Evolutionary conservation across 2,888 invertebrate species (phyloP), one percentile per base, ranked within the genome.

Genomic region (Limnephilus rhombicus): DNA sequence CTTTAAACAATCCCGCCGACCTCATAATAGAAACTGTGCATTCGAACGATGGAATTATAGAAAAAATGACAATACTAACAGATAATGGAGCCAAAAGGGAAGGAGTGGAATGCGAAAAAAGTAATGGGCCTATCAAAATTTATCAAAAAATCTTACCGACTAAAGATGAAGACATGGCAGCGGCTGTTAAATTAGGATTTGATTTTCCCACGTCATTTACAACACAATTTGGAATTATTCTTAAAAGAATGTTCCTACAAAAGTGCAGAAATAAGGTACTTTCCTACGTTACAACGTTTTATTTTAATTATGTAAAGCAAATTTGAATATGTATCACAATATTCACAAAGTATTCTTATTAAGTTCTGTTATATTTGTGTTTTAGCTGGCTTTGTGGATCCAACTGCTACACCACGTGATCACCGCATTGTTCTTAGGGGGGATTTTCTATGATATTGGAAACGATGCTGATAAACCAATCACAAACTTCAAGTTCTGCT

Each of bases 1-100:
- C 97, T 24, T 98, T 98, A 53, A 97, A 98, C 95, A 98, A 98
- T 94, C 98, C 98, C 0, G 98, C 98, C 2, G 98, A 98, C 95
- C 98, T 97, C 94, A 96, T 95, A 85, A 94, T 97, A 94, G 96
- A 96, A 92, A 95, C 95, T 0, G 94, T 96, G 3, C 94, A 94
- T 11, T 94, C 94, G 18, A 94, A 95, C 68, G 94, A 95, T 80
- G 94, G 7, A 68, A 68, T 68, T 12, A 94, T 95, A 4, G 94
- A 94, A 24, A 92, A 93, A 3, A 94, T 96, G 90, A 94, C 94
- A 34, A 94, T 94, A 18, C 94, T 94, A 41, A 95, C 95, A 82
- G 95, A 95, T 94, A 96, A 96, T 94, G 96, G 96, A 81, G 95
- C 95, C 94, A 92, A 94, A 24, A 95, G 95, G 91, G 94, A 90